Base-by-base conservation (phyloP, 1,140 invertebrate genomes). In the Calliphora vicina region DNA sequence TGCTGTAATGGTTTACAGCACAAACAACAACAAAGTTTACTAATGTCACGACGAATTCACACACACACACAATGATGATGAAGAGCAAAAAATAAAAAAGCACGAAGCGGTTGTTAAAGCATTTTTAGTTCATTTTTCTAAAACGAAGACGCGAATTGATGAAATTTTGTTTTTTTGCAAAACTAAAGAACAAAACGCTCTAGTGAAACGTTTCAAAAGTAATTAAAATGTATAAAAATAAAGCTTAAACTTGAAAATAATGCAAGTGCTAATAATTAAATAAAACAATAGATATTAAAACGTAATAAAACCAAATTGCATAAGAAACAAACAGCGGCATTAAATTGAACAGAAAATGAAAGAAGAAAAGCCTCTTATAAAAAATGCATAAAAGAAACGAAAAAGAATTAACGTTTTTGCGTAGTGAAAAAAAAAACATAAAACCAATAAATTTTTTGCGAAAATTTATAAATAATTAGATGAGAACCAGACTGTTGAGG, bases 111-210 rank as follows among this genome's bases (percentile, higher is more conserved):
- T 35, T 42, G 25, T 23, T 61, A 67, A 67, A 78, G 74, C 74
- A 78, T 78, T 78, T 78, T 78, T 43, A 78, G 74, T 78, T 78
- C 25, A 78, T 78, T 78, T 78, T 78, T 78, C 74, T 78, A 43
- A 78, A 78, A 78, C 74, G 74, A 78, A 78, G 74, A 78, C 74
- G 74, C 73, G 27, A 78, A 45, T 42, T 43, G 74, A 78, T 20
- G 42, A 78, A 78, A 45, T 78, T 43, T 78, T 67, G 61, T 67
- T 67, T 23, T 35, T 67, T 67, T 67, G 61, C 61, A 67, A 67
- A 78, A 43, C 42, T 45, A 43, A 45, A n/a, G n/a, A 67, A 67
- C 61, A 67, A 67, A 67, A 23, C n/a, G 61, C 61, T 23, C n/a
- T 23, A 25, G 10, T 67, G 25, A 23, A 67, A 67, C 61, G 20